Base-by-base conservation (phyloP, 2,113 vertebrate genomes). In the Mesitornis unicolor region DNA sequence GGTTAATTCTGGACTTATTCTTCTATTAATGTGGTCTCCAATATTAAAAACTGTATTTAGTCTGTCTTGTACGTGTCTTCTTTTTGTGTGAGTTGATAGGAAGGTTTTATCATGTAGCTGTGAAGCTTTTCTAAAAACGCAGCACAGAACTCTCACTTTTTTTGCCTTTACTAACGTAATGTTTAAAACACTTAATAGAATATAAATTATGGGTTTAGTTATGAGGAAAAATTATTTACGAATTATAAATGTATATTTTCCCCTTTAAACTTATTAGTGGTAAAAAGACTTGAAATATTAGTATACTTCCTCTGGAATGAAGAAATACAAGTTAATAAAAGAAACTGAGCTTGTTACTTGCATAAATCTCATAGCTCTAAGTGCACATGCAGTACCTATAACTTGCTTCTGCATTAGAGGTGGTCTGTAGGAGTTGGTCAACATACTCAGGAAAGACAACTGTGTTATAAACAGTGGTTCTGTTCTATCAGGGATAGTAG, bases 1-100 rank as follows among this genome's bases (percentile, higher is more conserved):
- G 65, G 40, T 87, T 96, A 97, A 89, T 95, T 95, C 69, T 89
- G 91, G 91, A 87, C 8, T 96, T 84, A 71, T 3, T 92, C n/a
- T 94, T 85, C 90, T 97, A 51, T 95, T 95, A 93, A 89, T 70
- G 48, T 19, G 71, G 20, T 80, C 50, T 88, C 79, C 45, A 21
- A 17, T 90, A 50, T 68, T 86, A 86, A 77, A 63, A 59, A 47
- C 68, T 87, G 71, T 13, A 88, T 95, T 95, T 92, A 95, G 71
- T 56, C 51, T 67, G 71, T 82, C 51, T 82, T 73, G 47, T 33
- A 8, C 53, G 25, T 92, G 76, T 93, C 68, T 80, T 67, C 51
- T 54, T 67, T 87, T 93, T 89, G 57, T 93, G 76, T 90, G 79
- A 92, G 33, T 61, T 84, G 83, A 68, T 90, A 76, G 47, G 47